Base-by-base conservation (phyloP, 35 echinoderm and acorn worm species). In the Apostichopus parvimensis region DNA sequence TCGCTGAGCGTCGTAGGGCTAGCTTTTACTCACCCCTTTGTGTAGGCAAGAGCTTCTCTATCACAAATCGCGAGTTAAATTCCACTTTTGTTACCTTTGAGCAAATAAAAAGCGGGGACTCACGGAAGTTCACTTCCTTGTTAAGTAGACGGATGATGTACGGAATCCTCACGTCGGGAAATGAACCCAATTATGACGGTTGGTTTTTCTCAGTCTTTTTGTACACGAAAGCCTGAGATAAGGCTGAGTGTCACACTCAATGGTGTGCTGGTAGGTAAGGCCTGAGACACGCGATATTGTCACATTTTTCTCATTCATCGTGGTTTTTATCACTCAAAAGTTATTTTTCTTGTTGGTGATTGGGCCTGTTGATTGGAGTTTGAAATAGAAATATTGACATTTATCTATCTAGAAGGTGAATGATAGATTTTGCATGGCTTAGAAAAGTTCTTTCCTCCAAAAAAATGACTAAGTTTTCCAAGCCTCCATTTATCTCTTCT, bases 61-160 rank as follows among this genome's bases (percentile, higher is more conserved):
- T 61, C 58, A 84, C 24, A 45, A 45, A 45, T 59, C 81, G 81
- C 81, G 81, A 60, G 81, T 84, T 84, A 84, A 84, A 84, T 84
- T 84, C 81, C 81, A 84, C 1, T 18, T 22, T 18, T 18, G 64
- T 68, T 18, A 75, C n/a, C 14, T 75, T 75, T 18, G 20, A 22
- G 12, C 71, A 13, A 75, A 75, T 75, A 75, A 75, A 68, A 68
- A 68, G 64, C 11, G 71, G 14, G 71, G 71, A 75, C 71, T 75
- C 71, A 18, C 13, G 71, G 71, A 75, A 75, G 71, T 20, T 75
- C 7, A 75, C 71, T 75, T 75, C 21, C 71, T n/a, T 75, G 71
- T 75, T 75, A 20, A 75, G 71, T 75, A 75, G 71, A 75, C 71
- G 71, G 71, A 75, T 21, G 71, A 14, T 18, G 17, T 18, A 75